phyloP scores from a whole-genome alignment of 1,140 invertebrate species.

The Lepidostoma basale region DNA sequence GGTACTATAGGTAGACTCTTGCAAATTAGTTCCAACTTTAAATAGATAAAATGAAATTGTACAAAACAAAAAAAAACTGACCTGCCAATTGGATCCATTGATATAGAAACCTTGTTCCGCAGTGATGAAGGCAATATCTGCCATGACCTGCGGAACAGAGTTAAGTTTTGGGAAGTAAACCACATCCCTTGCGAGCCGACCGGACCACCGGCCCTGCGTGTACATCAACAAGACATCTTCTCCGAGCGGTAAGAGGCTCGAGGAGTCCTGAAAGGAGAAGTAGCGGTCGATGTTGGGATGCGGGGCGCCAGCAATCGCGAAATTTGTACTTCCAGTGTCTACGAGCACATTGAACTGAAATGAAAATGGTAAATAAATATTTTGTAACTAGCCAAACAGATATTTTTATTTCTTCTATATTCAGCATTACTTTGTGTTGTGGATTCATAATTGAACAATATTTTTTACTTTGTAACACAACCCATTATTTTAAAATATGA shows the following conservation, averaged over 20 bases:
- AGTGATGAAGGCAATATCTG: conserved; percentile 43
- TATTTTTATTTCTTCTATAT: too few relatives aligned
- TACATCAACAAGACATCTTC: conserved; percentile 35
- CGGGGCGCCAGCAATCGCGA: conserved; percentile 40
- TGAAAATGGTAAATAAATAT: too few relatives aligned
- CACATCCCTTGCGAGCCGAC: conserved; percentile 37
- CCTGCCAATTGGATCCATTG: conserved; percentile 45
- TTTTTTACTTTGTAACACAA: too few relatives aligned
- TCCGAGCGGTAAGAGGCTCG: conserved; percentile 22
- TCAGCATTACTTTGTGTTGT: too few relatives aligned
- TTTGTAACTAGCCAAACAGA: too few relatives aligned
- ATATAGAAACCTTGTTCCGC: conserved; percentile 38
- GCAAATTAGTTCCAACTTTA: too few relatives aligned
- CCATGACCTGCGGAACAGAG: conserved; percentile 39
- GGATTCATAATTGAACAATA: too few relatives aligned
- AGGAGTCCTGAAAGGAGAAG: conserved; percentile 30
- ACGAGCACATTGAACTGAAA: conserved; percentile 45
- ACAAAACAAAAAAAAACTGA: conserved; percentile 19
- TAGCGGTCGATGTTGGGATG: conserved; percentile 39
- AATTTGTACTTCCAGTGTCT: conserved; percentile 44
- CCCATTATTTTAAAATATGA: too few relatives aligned
- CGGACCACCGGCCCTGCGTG: conserved; percentile 42
- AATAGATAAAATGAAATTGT: not conserved
- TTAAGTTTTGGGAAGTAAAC: conserved; percentile 43
- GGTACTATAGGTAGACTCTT: too few relatives aligned